Evolutionary conservation across 2,797 vertebrate genomes (phyloP).

Genomic region (Zenarchopterus dispar): DNA sequence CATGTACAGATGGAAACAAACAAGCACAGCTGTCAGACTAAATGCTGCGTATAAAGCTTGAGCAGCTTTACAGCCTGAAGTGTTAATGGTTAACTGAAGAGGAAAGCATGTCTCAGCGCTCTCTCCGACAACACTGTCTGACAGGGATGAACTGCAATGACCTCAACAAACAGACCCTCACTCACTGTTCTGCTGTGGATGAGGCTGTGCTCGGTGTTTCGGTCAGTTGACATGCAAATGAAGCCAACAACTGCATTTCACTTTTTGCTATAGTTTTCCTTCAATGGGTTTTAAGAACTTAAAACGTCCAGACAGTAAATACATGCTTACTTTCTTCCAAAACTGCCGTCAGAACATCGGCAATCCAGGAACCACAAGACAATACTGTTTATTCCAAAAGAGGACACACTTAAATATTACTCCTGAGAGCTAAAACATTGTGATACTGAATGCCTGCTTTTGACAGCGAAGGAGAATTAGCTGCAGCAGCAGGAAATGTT

Average conservation of each 20-base stretch:
- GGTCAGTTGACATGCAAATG: conserved; percentile 34
- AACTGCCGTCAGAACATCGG: conserved; percentile 13
- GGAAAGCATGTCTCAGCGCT: conserved; percentile 58
- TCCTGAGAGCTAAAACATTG: not conserved
- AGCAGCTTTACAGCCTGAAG: conserved; percentile 47
- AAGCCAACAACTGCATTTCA: conserved; percentile 13
- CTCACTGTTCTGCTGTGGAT: conserved; percentile 28
- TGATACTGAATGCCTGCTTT: not conserved
- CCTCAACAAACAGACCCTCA: conserved; percentile 63
- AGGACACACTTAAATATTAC: not conserved
- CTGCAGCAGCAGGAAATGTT: conserved; percentile 9
- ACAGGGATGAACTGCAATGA: conserved; percentile 75
- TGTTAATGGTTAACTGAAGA: conserved; percentile 66
- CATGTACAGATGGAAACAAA: conserved; percentile 27
- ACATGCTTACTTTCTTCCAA: conserved; percentile 2
- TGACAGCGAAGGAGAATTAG: not conserved
- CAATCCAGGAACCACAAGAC: conserved; percentile 4
- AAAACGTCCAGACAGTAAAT: conserved; percentile 1
- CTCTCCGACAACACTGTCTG: conserved; percentile 57
- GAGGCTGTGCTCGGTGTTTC: not conserved
- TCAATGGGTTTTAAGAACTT: not conserved
- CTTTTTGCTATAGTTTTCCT: not conserved
- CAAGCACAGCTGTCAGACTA: conserved; percentile 28
- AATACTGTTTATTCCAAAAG: conserved; percentile 2
- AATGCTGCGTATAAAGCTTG: conserved; percentile 4